Percentiles rank a stretch among this genome's conserved stretches.
phyloP scores from a whole-genome alignment of 2,888 invertebrate genomes.

The Notocelia uddmanniana region DNA sequence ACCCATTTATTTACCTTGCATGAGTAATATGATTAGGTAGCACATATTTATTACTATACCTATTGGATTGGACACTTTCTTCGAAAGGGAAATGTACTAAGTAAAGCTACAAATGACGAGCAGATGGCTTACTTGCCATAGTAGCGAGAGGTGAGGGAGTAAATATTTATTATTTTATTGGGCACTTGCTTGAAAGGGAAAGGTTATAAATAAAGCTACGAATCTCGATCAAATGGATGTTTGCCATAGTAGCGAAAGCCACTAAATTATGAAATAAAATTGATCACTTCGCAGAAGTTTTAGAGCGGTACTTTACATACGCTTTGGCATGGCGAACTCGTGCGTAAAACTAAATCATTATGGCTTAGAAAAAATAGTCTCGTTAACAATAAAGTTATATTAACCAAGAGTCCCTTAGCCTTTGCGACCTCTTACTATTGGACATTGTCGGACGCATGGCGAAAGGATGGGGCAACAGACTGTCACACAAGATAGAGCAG shows the following conservation, averaged over 20 bases:
- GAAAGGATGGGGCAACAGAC: conserved; percentile 51
- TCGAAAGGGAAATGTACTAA: too few species aligned
- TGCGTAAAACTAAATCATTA: neutral
- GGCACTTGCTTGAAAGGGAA: too few species aligned
- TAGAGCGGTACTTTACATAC: neutral
- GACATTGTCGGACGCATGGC: conserved; percentile 70
- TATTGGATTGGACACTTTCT: too few species aligned
- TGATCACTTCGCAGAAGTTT: neutral
- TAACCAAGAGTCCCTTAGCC: conserved; percentile 42
- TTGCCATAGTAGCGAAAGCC: neutral
- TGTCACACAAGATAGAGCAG: conserved; percentile 46
- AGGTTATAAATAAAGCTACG: neutral
- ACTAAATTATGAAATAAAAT: neutral
- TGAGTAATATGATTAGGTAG: neutral
- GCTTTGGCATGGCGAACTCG: conserved; percentile 39
- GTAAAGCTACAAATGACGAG: too few species aligned
- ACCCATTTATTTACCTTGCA: neutral
- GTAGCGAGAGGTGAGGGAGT: neutral
- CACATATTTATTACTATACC: too few species aligned
- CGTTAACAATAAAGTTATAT: neutral
- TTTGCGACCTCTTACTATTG: conserved; percentile 60
- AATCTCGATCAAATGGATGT: neutral
- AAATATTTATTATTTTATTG: too few species aligned
- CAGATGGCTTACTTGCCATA: neutral
- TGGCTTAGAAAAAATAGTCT: neutral